A percentile compares a stretch with the other conserved stretches of the same genome.
Evolutionary conservation across 2,888 invertebrate species (phyloP).

Genomic region (Lithodes maja): DNA sequence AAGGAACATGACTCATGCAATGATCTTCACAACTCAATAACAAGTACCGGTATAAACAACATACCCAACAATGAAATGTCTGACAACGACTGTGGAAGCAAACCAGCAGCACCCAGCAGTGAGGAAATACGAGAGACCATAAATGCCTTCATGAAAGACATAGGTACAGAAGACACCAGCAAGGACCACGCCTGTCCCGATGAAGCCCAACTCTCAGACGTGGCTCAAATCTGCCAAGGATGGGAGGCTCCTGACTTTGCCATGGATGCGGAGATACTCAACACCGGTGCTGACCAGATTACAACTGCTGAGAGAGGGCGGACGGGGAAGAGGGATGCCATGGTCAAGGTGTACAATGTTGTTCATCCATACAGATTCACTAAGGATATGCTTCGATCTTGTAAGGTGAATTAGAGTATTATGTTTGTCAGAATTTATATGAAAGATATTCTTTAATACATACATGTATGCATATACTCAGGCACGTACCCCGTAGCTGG

Average conservation of each 20-base stretch:
- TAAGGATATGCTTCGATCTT: conserved; percentile 58
- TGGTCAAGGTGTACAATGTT: conserved; percentile 55
- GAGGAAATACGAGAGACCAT: conserved; percentile 21
- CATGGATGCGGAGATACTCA: conserved; percentile 58
- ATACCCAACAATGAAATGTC: not conserved
- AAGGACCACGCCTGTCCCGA: not conserved
- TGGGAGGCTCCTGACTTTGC: conserved; percentile 58
- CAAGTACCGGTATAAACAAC: not conserved
- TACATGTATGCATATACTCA: no score
- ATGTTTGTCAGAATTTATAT: no score
- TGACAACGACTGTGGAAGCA: not conserved
- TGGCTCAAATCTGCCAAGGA: conserved; percentile 43
- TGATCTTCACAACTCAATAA: not conserved
- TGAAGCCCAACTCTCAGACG: conserved; percentile 6
- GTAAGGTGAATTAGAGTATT: conserved; percentile 45
- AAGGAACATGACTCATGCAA: not conserved
- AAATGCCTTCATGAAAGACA: conserved; percentile 35
- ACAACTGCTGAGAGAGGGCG: not conserved
- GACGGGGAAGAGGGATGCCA: conserved; percentile 5
- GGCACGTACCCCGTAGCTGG: no score
- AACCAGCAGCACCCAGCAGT: not conserved
- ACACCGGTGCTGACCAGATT: conserved; percentile 14
- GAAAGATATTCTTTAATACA: no score
- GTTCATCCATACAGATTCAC: conserved; percentile 67
- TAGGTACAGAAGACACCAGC: conserved; percentile 25